phyloP scores from a whole-genome alignment of 2,888 invertebrate species.

The Nineta flava region DNA sequence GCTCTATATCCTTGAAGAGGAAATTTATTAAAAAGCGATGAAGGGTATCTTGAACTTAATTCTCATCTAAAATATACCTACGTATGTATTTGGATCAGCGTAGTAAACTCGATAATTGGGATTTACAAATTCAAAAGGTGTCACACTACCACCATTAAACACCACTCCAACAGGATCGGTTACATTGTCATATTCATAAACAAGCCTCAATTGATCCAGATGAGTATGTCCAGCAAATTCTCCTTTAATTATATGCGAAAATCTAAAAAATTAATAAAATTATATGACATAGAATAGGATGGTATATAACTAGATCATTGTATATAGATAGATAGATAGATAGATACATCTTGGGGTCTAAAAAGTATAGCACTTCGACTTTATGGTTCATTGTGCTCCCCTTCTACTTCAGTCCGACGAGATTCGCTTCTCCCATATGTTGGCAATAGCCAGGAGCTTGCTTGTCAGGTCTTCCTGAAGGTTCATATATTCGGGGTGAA shows the following conservation, averaged over 20 bases:
- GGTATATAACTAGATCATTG: too few species aligned
- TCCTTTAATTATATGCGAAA: conserved; percentile 53
- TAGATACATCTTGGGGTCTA: too few species aligned
- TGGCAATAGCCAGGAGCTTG: too few species aligned
- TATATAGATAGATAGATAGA: too few species aligned
- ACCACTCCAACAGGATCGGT: conserved; percentile 43
- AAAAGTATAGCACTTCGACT: too few species aligned
- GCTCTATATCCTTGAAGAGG: too few species aligned
- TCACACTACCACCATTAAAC: conserved; percentile 72
- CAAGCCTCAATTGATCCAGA: conserved; percentile 56
- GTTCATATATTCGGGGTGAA: too few species aligned
- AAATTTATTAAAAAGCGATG: neutral
- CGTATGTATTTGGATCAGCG: conserved; percentile 41
- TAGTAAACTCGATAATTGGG: conserved; percentile 68
- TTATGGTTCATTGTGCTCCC: too few species aligned
- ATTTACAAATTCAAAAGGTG: conserved; percentile 33
- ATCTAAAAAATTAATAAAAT: conserved; percentile 27
- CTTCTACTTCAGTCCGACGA: too few species aligned
- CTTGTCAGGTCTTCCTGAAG: too few species aligned
- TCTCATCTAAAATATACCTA: conserved; percentile 23
- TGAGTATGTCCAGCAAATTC: conserved; percentile 80
- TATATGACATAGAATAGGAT: neutral
- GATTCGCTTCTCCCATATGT: too few species aligned
- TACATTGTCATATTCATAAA: conserved; percentile 37
- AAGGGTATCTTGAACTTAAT: too few species aligned